These are phyloP conservation scores for Laspeyria flexula DNA, from an alignment of 2,888 invertebrate genomes.

Conservation along the genomic window DNA sequence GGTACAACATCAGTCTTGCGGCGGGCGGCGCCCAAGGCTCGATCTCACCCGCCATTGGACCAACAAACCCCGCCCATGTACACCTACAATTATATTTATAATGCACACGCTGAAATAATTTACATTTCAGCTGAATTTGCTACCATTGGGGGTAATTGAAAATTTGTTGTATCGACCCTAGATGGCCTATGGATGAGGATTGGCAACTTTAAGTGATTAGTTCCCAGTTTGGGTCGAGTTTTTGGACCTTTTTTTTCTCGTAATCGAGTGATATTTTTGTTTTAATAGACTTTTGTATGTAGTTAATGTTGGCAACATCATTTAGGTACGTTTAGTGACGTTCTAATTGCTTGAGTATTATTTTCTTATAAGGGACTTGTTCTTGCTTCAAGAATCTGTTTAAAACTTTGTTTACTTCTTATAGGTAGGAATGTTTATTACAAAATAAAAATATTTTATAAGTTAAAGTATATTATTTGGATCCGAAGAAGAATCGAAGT, in stretches of 20 bases:
- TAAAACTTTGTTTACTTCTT: no score
- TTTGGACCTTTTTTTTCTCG: slow-evolving; percentile 34
- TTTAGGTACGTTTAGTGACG: neutral
- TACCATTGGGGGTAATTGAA: slow-evolving; percentile 84
- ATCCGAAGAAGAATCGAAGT: no score
- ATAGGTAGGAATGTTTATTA: no score
- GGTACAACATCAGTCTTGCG: slow-evolving; percentile 81
- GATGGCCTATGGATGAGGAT: slow-evolving; percentile 67
- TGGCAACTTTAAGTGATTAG: slow-evolving; percentile 69
- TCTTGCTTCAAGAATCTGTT: no score
- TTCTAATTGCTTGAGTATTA: neutral
- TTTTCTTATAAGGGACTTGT: neutral
- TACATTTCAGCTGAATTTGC: slow-evolving; percentile 86
- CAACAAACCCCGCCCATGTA: slow-evolving; percentile 70
- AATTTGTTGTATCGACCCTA: slow-evolving; percentile 84
- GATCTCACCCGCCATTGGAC: slow-evolving; percentile 69
- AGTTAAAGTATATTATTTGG: no score
- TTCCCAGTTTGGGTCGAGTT: slow-evolving; percentile 41
- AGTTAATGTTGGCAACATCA: neutral
- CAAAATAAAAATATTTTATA: no score
- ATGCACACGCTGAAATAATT: slow-evolving; percentile 84
- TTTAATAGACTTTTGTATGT: slow-evolving; percentile 7
- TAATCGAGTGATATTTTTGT: slow-evolving; percentile 3
- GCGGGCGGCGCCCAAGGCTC: slow-evolving; percentile 74
- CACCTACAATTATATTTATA: slow-evolving; percentile 86